Conservation (phyloP, 2,888 invertebrate species). For the Drosophila yooni region DNA sequence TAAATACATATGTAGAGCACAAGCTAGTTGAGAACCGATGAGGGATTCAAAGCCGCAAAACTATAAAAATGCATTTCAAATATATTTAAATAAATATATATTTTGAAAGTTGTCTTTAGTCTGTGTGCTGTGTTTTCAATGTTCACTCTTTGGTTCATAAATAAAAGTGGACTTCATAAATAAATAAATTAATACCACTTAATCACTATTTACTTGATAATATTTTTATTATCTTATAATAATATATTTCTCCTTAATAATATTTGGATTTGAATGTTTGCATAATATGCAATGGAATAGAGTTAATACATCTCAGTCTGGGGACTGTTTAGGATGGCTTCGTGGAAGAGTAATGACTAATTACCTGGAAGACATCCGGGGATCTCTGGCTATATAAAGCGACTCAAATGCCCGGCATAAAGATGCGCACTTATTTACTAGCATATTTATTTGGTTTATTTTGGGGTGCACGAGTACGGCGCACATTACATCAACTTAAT, state of each 20-base stretch:
- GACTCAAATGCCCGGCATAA: background rate
- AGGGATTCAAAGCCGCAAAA: background rate
- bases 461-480: constrained; percentile 8
- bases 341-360: constrained; percentile 46
- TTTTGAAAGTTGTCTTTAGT: background rate
- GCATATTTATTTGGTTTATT: constrained; percentile 27
- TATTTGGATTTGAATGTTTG: background rate
- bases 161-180: too few species aligned
- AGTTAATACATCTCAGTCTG: constrained; percentile 15
- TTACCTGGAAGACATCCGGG: constrained; percentile 58
- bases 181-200: too few species aligned
- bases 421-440: constrained; percentile 1
- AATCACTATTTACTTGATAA: too few species aligned
- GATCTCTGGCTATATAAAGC: constrained; percentile 1
- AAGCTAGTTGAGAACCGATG: background rate
- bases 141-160: too few species aligned
- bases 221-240: background rate
- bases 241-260: background rate
- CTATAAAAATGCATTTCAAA: background rate
- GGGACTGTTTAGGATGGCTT: constrained; percentile 21
- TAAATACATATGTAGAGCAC: background rate
- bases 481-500: constrained; percentile 70
- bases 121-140: background rate
- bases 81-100: background rate
- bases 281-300: background rate